phyloP scores from a whole-genome alignment of 2,888 invertebrate species.

The Hydraecia micacea region DNA sequence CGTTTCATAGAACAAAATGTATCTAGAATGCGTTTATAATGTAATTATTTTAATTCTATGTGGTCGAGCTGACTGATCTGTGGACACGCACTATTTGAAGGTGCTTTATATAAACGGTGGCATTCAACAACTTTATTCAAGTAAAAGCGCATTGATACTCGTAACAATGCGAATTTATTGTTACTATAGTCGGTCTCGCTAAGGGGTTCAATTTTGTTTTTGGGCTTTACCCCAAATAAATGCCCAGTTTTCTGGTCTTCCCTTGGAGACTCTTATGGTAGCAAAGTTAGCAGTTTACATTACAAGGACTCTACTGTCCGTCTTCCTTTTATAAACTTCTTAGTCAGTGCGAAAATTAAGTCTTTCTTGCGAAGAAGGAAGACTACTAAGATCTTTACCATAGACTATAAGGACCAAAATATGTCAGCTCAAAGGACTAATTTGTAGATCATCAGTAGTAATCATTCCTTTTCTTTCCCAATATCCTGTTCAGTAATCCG shows the following conservation, averaged over 20 bases:
- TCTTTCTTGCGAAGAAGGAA: background rate
- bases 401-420: background rate
- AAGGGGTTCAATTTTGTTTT: background rate
- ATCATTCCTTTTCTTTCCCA: background rate
- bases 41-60: slow-evolving; percentile 21
- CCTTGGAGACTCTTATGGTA: background rate
- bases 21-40: slow-evolving; percentile 42
- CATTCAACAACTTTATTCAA: background rate
- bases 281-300: background rate
- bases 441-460: background rate
- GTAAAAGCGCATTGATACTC: background rate
- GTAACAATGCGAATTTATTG: background rate
- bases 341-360: background rate
- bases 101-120: slow-evolving; percentile 5
- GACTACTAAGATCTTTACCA: background rate
- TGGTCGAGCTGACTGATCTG: background rate
- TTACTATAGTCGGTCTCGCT: background rate
- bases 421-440: background rate
- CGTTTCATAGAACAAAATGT: slow-evolving; percentile 40
- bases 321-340: background rate
- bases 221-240: background rate
- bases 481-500: slow-evolving; percentile 16
- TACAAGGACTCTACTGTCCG: background rate
- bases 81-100: background rate
- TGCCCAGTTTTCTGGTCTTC: background rate